These are phyloP conservation scores for Phyllostomus hastatus DNA, from an alignment of 2,113 vertebrate species.

Conservation along the genomic window DNA sequence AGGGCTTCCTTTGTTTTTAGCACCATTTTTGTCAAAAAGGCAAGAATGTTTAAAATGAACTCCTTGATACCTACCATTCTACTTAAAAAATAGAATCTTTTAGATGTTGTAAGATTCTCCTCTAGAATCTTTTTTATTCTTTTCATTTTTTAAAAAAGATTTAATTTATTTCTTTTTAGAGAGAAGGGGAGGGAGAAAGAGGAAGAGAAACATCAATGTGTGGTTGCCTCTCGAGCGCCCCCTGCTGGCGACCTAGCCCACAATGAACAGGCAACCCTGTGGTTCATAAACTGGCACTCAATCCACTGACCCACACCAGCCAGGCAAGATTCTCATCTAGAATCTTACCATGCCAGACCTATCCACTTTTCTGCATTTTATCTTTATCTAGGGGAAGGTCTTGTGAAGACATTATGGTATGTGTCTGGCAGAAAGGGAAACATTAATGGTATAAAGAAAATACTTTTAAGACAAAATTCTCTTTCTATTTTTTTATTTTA, in stretches of 20 bases:
- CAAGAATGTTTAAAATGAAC: background rate
- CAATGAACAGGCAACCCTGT: no score
- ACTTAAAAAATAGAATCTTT: background rate
- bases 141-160: no score
- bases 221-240: no score
- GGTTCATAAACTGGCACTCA: no score
- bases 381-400: background rate
- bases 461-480: background rate
- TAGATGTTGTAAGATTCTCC: background rate
- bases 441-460: background rate
- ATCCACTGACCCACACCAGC: no score
- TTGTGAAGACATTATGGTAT: background rate
- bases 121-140: background rate
- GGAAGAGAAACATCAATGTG: no score
- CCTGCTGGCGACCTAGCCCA: no score
- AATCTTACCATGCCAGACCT: background rate
- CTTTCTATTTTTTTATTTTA: background rate
- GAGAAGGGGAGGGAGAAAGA: no score
- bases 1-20: background rate
- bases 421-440: background rate
- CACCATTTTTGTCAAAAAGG: background rate
- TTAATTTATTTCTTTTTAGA: no score
- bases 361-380: background rate
- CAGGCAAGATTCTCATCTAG: background rate
- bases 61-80: background rate